A percentile compares a stretch with the other conserved stretches of the same genome.
phyloP scores from a whole-genome alignment of 2,113 vertebrate species.

The Tetrax tetrax region DNA sequence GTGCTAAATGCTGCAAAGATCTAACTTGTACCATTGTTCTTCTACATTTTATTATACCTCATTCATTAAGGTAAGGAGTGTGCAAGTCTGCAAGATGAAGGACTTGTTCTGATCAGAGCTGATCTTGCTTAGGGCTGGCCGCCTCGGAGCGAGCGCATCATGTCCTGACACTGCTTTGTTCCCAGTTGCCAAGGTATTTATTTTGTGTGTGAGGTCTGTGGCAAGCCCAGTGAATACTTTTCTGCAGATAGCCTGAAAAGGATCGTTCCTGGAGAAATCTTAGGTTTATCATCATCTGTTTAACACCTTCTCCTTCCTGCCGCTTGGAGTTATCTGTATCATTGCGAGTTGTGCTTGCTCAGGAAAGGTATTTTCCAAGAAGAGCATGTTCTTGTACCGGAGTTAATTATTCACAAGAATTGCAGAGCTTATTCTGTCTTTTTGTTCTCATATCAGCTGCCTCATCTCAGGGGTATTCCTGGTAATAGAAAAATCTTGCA shows the following conservation, averaged over 20 bases:
- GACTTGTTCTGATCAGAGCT: not conserved
- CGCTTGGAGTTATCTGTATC: not conserved
- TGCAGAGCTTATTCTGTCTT: not conserved
- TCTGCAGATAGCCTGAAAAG: not conserved
- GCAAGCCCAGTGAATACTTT: not conserved
- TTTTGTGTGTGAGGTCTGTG: not conserved
- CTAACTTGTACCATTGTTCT: not conserved
- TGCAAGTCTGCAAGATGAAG: not conserved
- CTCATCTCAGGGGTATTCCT: not conserved
- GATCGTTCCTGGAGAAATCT: not conserved
- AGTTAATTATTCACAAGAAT: not conserved
- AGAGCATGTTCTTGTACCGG: not conserved
- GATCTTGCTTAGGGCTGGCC: not conserved
- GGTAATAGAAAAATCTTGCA: not conserved
- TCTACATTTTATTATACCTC: not conserved
- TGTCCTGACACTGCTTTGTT: rapidly evolving
- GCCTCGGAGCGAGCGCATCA: rapidly evolving
- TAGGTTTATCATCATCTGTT: not conserved
- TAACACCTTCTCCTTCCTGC: not conserved
- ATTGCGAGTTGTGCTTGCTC: not conserved
- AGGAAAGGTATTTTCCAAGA: not conserved
- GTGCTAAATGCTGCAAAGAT: not conserved
- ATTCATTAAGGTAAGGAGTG: not conserved
- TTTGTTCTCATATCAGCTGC: not conserved
- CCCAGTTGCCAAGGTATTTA: not conserved